These are phyloP conservation scores for Ceratosolen fusciceps DNA, from an alignment of 1,140 invertebrate genomes.

Conservation along the genomic window DNA sequence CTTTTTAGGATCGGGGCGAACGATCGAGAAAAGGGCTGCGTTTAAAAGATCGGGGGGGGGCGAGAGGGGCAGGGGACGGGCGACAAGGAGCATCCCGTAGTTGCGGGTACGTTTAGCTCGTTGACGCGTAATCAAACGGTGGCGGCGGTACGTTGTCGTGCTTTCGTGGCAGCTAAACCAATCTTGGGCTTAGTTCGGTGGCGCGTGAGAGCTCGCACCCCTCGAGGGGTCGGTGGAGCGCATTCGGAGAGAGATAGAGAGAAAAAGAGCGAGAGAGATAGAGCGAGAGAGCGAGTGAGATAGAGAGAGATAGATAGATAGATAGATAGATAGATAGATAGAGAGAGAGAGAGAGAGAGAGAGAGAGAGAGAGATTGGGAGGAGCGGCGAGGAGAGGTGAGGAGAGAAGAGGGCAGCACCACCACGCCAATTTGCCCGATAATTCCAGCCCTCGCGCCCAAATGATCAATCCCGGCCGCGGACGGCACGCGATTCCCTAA, in stretches of 20 bases:
- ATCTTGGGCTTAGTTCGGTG: conserved; percentile 68
- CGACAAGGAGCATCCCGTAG: conserved; percentile 37
- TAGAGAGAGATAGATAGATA: too few species aligned
- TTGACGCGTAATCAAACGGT: conserved; percentile 67
- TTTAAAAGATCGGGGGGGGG: background rate
- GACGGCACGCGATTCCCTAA: conserved; percentile 52
- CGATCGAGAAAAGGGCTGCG: conserved; percentile 38
- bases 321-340: too few species aligned
- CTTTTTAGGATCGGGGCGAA: conserved; percentile 47
- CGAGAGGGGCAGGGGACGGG: conserved; percentile 19
- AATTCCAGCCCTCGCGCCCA: conserved; percentile 56
- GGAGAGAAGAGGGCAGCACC: too few species aligned
- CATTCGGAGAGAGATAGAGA: conserved; percentile 30
- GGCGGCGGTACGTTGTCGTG: conserved; percentile 63
- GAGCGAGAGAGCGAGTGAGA: too few species aligned
- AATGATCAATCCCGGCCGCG: conserved; percentile 63
- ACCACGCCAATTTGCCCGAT: conserved; percentile 64
- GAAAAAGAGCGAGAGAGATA: too few species aligned
- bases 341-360: too few species aligned
- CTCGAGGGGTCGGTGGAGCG: conserved; percentile 21
- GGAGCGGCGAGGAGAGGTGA: too few species aligned
- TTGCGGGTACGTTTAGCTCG: conserved; percentile 58
- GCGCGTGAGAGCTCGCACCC: conserved; percentile 60
- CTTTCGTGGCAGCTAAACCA: conserved; percentile 70
- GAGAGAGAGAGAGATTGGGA: too few species aligned